These are phyloP conservation scores for Zaprionus kolodkinae DNA, from an alignment of 1,140 invertebrate species.

Conservation along the genomic window DNA sequence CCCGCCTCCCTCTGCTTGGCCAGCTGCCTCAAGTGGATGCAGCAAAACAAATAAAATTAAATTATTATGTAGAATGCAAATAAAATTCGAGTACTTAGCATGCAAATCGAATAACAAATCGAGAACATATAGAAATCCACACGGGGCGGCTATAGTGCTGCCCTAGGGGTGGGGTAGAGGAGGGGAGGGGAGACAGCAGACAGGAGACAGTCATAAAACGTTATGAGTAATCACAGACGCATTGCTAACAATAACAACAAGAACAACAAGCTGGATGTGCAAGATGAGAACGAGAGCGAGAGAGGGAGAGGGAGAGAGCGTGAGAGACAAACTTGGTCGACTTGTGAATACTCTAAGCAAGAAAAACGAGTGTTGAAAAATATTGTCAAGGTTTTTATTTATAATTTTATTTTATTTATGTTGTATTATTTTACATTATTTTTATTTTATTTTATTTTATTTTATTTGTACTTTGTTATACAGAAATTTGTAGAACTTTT, in stretches of 20 bases:
- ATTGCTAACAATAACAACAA: slow-evolving; percentile 60
- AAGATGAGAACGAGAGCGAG: neutral
- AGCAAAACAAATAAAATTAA: slow-evolving; percentile 82
- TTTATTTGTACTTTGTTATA: too few species aligned
- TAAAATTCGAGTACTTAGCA: slow-evolving; percentile 69
- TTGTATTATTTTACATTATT: too few species aligned
- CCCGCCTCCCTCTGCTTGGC: neutral
- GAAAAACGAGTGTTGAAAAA: too few species aligned
- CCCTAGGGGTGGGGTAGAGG: neutral
- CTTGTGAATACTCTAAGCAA: neutral
- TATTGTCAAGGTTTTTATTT: neutral
- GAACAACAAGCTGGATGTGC: too few species aligned
- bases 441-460: too few species aligned
- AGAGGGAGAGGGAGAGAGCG: neutral
- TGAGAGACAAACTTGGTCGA: neutral
- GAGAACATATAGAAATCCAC: slow-evolving; percentile 23
- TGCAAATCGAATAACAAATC: slow-evolving; percentile 71
- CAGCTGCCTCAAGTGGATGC: slow-evolving; percentile 49
- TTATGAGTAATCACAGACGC: slow-evolving; percentile 79
- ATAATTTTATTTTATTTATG: too few species aligned
- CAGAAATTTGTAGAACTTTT: neutral
- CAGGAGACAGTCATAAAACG: slow-evolving; percentile 42
- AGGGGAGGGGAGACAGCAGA: slow-evolving; percentile 3
- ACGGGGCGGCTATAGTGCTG: neutral
- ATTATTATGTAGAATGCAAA: slow-evolving; percentile 81